These are phyloP conservation scores for Hystrix brachyura DNA, from an alignment of 2,113 vertebrate genomes.

Conservation along the genomic window DNA sequence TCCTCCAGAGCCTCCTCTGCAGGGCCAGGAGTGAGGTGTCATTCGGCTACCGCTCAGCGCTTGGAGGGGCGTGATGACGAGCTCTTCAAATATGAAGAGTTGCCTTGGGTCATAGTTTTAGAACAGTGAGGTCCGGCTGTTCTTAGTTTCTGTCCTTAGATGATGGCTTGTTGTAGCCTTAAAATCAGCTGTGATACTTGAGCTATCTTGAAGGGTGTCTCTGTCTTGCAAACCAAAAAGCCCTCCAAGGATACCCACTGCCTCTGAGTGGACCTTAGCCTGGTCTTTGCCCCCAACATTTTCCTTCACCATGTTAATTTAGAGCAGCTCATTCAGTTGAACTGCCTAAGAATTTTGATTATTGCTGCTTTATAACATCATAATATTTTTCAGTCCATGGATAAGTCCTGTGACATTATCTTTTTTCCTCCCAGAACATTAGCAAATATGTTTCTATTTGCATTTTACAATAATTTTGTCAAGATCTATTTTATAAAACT, in stretches of 20 bases:
- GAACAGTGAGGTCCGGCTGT: neutral
- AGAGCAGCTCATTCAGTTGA: neutral
- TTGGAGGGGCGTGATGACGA: neutral
- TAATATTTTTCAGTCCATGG: neutral
- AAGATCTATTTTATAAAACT: constrained; percentile 47
- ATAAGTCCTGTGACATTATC: neutral
- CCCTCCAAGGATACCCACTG: neutral
- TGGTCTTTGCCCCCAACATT: neutral
- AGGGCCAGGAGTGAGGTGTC: neutral
- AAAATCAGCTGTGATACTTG: neutral
- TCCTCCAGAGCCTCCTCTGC: neutral
- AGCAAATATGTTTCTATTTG: neutral
- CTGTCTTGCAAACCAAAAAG: neutral
- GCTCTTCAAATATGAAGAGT: neutral
- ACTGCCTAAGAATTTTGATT: neutral
- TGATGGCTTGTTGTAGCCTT: neutral
- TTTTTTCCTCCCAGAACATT: constrained; percentile 3
- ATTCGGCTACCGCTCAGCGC: neutral
- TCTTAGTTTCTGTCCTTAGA: neutral
- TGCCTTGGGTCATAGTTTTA: neutral
- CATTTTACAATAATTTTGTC: constrained; percentile 48
- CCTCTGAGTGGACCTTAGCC: neutral
- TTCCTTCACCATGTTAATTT: neutral
- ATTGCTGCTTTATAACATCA: neutral
- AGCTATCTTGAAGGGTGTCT: neutral